Conservation (phyloP, 2,888 invertebrate genomes). For the Clostera curtula region DNA sequence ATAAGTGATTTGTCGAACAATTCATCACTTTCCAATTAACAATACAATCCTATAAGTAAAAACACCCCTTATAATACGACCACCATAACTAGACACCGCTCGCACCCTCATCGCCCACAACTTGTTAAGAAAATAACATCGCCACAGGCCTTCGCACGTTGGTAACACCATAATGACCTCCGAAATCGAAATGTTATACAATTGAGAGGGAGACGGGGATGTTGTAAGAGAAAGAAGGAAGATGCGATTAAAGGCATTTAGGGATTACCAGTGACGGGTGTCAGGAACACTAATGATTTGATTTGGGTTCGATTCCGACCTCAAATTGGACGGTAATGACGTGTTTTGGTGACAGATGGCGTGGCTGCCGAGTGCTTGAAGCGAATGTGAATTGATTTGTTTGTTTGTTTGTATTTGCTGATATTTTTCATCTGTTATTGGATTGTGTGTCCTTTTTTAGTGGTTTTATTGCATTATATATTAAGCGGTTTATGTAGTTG, state of each 20-base stretch:
- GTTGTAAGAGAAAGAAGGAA: constrained; percentile 23
- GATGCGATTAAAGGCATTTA: constrained; percentile 32
- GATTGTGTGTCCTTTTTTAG: too few relatives aligned
- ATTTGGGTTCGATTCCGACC: constrained; percentile 34
- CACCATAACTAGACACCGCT: constrained; percentile 6
- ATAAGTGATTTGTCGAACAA: too few relatives aligned
- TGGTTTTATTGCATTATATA: too few relatives aligned
- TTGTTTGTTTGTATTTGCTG: too few relatives aligned
- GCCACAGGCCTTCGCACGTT: constrained; percentile 10
- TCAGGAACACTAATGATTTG: constrained; percentile 39
- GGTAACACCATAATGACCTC: constrained; percentile 31
- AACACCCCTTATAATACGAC: constrained; percentile 15
- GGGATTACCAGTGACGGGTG: constrained; percentile 44
- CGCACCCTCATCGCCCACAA: constrained; percentile 12
- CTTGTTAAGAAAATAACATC: constrained; percentile 11
- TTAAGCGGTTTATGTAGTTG: too few relatives aligned
- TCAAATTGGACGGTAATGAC: constrained; percentile 41
- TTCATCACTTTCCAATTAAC: too few relatives aligned
- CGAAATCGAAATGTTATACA: constrained; percentile 28
- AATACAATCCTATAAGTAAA: constrained; percentile 10
- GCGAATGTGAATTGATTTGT: too few relatives aligned
- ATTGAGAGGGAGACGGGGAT: constrained; percentile 39
- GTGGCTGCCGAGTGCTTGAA: constrained; percentile 22
- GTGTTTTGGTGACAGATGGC: constrained; percentile 63
- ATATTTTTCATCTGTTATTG: too few relatives aligned